Percentiles rank a stretch among this genome's conserved stretches.
phyloP scores from a whole-genome alignment of 2,113 vertebrate genomes.

The Seriola dumerili region DNA sequence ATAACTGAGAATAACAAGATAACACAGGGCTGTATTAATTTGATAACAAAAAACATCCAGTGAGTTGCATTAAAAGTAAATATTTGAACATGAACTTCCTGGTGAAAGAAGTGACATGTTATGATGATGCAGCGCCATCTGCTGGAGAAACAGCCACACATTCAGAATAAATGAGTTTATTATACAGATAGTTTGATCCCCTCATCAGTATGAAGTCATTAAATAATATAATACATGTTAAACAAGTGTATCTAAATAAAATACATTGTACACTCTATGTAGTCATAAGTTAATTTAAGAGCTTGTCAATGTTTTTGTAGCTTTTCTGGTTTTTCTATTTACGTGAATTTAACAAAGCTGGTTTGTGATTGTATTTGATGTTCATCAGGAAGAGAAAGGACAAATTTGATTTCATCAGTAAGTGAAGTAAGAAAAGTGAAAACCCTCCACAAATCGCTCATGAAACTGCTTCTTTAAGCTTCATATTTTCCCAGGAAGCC shows the following conservation, averaged over 20 bases:
- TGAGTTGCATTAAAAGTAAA: not conserved
- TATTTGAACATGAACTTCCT: not conserved
- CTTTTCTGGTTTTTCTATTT: not conserved
- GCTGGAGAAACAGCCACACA: constrained; percentile 42
- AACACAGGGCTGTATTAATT: accelerated
- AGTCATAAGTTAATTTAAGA: constrained; percentile 37
- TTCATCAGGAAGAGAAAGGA: not conserved
- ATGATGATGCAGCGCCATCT: constrained; percentile 55
- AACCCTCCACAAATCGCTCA: too few species aligned
- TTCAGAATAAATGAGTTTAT: constrained; percentile 32
- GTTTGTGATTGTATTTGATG: not conserved
- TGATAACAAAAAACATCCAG: too few species aligned
- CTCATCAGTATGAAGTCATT: constrained; percentile 14
- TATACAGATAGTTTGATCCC: constrained; percentile 19
- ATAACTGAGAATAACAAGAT: constrained; percentile 3
- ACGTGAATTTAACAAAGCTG: not conserved
- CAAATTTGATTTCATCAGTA: not conserved
- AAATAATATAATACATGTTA: constrained; percentile 24
- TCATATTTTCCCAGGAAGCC: not conserved
- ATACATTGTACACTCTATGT: constrained; percentile 19
- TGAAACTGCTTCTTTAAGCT: not conserved
- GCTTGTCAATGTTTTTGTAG: not conserved
- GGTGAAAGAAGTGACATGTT: not conserved
- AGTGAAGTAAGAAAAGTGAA: not conserved
- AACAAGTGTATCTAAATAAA: not conserved